Percentiles rank a stretch among this genome's conserved stretches.
Evolutionary conservation across 2,888 invertebrate genomes (phyloP).

Genomic region (Acrobasis consociella): DNA sequence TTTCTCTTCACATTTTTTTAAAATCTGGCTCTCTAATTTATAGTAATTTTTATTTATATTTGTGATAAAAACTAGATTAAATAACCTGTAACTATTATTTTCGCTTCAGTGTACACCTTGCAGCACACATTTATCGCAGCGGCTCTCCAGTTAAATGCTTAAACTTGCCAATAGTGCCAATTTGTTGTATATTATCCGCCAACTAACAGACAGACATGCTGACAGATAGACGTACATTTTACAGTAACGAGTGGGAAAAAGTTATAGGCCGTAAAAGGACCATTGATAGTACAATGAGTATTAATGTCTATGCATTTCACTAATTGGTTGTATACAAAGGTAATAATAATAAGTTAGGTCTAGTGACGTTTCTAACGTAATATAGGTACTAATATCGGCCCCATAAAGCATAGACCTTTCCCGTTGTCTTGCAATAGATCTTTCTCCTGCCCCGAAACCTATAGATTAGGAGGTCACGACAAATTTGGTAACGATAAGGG

Average conservation of each 20-base stretch:
- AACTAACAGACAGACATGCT: slow-evolving; percentile 51
- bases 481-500: too few species aligned
- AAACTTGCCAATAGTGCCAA: slow-evolving; percentile 64
- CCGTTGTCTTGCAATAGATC: too few species aligned
- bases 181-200: slow-evolving; percentile 71
- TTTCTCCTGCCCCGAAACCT: too few species aligned
- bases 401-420: too few species aligned
- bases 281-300: slow-evolving; percentile 12
- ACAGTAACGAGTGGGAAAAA: slow-evolving; percentile 44
- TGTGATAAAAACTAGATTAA: too few species aligned
- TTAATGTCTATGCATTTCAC: neutral
- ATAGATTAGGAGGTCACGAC: too few species aligned
- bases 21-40: too few species aligned
- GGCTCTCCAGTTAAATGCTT: slow-evolving; percentile 66
- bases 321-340: slow-evolving; percentile 6
- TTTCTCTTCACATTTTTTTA: too few species aligned
- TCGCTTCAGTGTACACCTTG: slow-evolving; percentile 31
- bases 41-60: too few species aligned
- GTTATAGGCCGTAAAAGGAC: slow-evolving; percentile 17
- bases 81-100: neutral
- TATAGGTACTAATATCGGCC: too few species aligned
- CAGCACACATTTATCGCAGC: slow-evolving; percentile 46
- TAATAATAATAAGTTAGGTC: too few species aligned
- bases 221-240: slow-evolving; percentile 62
- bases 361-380: too few species aligned